Conservation (phyloP, 2,888 invertebrate genomes). For the Rhyacophila evoluta region DNA sequence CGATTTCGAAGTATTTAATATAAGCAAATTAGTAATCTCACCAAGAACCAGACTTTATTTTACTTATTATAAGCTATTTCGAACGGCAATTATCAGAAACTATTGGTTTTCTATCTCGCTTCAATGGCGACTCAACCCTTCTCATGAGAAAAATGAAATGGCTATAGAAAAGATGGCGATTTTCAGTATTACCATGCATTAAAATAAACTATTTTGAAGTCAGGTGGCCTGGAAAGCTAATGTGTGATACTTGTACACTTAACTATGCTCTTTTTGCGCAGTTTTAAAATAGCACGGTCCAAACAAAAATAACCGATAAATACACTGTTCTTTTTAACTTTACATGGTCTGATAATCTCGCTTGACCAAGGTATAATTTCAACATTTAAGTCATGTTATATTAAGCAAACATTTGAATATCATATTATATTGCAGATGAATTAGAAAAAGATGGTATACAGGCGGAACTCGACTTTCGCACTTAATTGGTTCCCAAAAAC, state of each 20-base stretch:
- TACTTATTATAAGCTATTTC: constrained; percentile 39
- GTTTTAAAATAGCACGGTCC: too few relatives aligned
- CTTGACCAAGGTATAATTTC: too few relatives aligned
- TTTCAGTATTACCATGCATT: constrained; percentile 39
- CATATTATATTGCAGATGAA: too few relatives aligned
- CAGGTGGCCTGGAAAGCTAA: background rate
- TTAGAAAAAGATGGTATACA: too few relatives aligned
- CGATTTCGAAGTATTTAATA: constrained; percentile 34
- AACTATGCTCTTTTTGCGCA: too few relatives aligned
- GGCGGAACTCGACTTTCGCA: too few relatives aligned
- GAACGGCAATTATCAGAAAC: constrained; percentile 42
- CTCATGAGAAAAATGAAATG: constrained; percentile 71
- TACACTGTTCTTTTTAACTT: too few relatives aligned
- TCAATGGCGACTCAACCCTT: constrained; percentile 60
- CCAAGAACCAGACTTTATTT: constrained; percentile 43
- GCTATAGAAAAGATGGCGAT: constrained; percentile 69
- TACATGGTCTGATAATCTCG: too few relatives aligned
- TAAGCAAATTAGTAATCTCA: constrained; percentile 32
- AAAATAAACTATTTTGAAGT: constrained; percentile 25
- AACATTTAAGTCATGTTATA: too few relatives aligned
- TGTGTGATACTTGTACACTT: background rate
- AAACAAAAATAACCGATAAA: too few relatives aligned
- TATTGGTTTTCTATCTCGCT: constrained; percentile 63
- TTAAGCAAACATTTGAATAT: too few relatives aligned
- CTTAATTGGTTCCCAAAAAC: too few relatives aligned